phyloP scores from a whole-genome alignment of 2,888 invertebrate genomes.

The Polyommatus icarus region DNA sequence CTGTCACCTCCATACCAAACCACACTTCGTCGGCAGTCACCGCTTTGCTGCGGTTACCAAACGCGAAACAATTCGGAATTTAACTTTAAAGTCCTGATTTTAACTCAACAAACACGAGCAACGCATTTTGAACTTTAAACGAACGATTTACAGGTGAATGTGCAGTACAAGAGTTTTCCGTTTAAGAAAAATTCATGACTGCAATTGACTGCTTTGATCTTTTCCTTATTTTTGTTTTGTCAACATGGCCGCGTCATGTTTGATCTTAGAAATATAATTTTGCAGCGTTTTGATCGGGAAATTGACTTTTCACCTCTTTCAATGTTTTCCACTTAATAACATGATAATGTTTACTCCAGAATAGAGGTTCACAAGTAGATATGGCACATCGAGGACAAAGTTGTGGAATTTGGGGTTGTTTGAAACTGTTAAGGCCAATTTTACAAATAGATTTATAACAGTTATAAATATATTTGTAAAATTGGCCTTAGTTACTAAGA shows the following conservation, averaged over 20 bases:
- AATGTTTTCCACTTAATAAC: background rate
- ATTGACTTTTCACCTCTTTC: conserved; percentile 8
- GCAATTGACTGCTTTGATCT: conserved; percentile 19
- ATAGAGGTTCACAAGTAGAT: too few relatives aligned
- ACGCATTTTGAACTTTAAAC: background rate
- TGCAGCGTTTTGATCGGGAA: background rate
- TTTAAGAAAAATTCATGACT: conserved; percentile 14
- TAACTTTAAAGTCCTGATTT: background rate
- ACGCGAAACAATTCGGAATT: conserved; percentile 10
- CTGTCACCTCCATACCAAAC: background rate
- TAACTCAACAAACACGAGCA: background rate
- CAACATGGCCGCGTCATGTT: background rate
- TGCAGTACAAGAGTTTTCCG: background rate
- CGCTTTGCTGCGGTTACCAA: conserved; percentile 9
- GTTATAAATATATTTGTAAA: too few relatives aligned
- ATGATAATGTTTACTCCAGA: background rate
- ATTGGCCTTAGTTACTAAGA: too few relatives aligned
- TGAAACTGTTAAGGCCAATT: too few relatives aligned
- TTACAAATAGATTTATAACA: too few relatives aligned
- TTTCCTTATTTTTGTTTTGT: conserved; percentile 9
- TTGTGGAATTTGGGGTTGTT: too few relatives aligned
- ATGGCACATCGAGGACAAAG: too few relatives aligned
- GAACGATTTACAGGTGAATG: background rate
- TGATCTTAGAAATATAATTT: conserved; percentile 17
- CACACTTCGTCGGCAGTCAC: background rate